A percentile compares a stretch with the other conserved stretches of the same genome.
phyloP scores from a whole-genome alignment of 92 coral and sea anemone species.

The Nematostella vectensis region DNA sequence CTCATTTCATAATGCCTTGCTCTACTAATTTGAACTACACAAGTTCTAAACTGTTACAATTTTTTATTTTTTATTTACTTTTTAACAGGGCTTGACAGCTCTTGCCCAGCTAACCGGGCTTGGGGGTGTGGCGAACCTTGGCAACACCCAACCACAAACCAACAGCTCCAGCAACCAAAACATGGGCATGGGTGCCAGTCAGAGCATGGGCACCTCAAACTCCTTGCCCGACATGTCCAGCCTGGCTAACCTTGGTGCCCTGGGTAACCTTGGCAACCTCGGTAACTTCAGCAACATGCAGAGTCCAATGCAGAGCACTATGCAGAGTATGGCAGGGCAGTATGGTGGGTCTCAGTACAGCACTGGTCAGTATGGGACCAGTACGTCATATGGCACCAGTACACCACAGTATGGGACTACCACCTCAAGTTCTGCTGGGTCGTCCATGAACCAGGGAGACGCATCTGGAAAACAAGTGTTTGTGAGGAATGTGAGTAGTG shows the following conservation, averaged over 20 bases:
- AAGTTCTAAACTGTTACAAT: too few species aligned
- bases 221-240: conserved; percentile 1
- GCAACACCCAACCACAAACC: conserved; percentile 2
- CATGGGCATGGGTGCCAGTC: not conserved
- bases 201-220: not conserved
- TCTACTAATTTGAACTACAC: too few species aligned
- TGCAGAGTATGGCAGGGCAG: too few species aligned
- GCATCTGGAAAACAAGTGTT: conserved; percentile 78
- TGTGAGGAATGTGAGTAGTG: conserved; percentile 88
- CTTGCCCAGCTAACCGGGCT: conserved; percentile 30
- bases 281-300: not conserved
- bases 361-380: too few species aligned
- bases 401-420: too few species aligned
- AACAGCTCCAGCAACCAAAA: not conserved
- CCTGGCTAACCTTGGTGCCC: conserved; percentile 13
- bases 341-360: conserved; percentile 15
- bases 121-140: conserved; percentile 20
- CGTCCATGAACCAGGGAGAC: conserved; percentile 10
- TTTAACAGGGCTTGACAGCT: conserved; percentile 25
- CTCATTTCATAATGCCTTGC: too few species aligned
- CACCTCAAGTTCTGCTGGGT: not conserved
- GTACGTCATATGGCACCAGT: too few species aligned
- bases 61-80: not conserved
- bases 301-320: too few species aligned
- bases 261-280: conserved; percentile 10